Percentiles rank a stretch among this genome's conserved stretches.
Conservation (phyloP, 1,140 invertebrate genomes). For the Lasaia peninsularis region DNA sequence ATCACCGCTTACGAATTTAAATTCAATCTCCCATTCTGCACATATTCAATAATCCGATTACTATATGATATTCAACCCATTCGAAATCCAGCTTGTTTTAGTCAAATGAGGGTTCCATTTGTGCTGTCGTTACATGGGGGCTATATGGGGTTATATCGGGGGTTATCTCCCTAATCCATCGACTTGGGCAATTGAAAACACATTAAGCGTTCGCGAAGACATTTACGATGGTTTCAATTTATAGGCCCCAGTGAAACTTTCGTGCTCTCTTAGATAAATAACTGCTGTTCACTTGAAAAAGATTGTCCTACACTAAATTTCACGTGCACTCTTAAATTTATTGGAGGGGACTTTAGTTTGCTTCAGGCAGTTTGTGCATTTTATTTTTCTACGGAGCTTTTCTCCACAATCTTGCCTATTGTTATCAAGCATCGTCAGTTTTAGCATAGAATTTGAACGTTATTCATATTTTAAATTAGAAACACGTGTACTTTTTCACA, state of each 20-base stretch:
- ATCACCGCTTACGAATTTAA: neutral
- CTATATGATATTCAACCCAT: constrained; percentile 28
- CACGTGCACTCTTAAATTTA: neutral
- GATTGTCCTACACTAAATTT: constrained; percentile 12
- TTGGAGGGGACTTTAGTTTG: neutral
- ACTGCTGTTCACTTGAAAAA: constrained; percentile 20
- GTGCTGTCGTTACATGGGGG: constrained; percentile 35
- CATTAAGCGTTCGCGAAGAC: constrained; percentile 46
- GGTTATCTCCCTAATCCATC: constrained; percentile 48
- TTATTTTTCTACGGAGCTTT: no score
- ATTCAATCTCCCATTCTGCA: neutral
- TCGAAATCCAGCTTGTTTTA: constrained; percentile 15
- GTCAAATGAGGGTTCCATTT: constrained; percentile 47
- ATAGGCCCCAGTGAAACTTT: constrained; percentile 31
- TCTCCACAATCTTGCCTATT: no score
- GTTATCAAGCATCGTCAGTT: no score
- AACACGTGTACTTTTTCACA: no score
- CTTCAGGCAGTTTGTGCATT: no score
- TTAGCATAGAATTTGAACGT: no score
- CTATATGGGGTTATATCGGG: no score
- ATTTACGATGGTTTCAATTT: constrained; percentile 47
- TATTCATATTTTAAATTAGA: no score
- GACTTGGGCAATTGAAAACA: constrained; percentile 53
- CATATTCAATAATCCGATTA: constrained; percentile 9
- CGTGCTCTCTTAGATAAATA: constrained; percentile 23